Percentiles rank a stretch among this genome's conserved stretches.
Evolutionary conservation across 2,888 invertebrate genomes (phyloP).

Genomic region (Tinea semifulvella): DNA sequence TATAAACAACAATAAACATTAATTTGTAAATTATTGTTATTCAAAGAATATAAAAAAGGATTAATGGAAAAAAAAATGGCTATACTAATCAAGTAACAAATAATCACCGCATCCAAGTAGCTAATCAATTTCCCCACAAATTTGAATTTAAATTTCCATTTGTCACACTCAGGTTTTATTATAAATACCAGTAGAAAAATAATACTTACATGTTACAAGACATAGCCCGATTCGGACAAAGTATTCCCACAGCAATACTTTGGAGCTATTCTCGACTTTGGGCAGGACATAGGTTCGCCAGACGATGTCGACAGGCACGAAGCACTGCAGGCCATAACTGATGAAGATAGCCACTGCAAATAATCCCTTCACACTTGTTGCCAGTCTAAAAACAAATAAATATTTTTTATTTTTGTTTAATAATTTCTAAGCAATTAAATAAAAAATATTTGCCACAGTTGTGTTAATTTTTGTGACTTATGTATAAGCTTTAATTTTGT

Average conservation of each 20-base stretch:
- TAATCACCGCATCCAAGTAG: too few relatives aligned
- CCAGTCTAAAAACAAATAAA: slow-evolving; percentile 56
- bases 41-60: too few relatives aligned
- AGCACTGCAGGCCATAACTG: slow-evolving; percentile 93
- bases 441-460: too few relatives aligned
- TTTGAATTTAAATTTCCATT: neutral
- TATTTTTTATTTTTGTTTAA: neutral
- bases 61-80: too few relatives aligned
- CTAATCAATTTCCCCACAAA: neutral
- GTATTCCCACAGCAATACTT: slow-evolving; percentile 72
- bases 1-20: too few relatives aligned
- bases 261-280: slow-evolving; percentile 55
- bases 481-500: too few relatives aligned
- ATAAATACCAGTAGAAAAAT: too few relatives aligned
- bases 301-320: slow-evolving; percentile 92
- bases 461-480: neutral
- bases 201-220: slow-evolving; percentile 82
- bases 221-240: slow-evolving; percentile 77
- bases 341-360: slow-evolving; percentile 85
- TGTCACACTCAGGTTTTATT: too few relatives aligned
- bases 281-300: slow-evolving; percentile 79
- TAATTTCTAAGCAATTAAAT: too few relatives aligned
- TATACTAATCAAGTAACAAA: too few relatives aligned
- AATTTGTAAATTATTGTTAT: too few relatives aligned
- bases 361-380: slow-evolving; percentile 74